Percentiles rank a stretch among this genome's conserved stretches.
These are phyloP conservation scores for Alligator mississippiensis DNA, from an alignment of 2,113 vertebrate genomes.

Conservation along the genomic window DNA sequence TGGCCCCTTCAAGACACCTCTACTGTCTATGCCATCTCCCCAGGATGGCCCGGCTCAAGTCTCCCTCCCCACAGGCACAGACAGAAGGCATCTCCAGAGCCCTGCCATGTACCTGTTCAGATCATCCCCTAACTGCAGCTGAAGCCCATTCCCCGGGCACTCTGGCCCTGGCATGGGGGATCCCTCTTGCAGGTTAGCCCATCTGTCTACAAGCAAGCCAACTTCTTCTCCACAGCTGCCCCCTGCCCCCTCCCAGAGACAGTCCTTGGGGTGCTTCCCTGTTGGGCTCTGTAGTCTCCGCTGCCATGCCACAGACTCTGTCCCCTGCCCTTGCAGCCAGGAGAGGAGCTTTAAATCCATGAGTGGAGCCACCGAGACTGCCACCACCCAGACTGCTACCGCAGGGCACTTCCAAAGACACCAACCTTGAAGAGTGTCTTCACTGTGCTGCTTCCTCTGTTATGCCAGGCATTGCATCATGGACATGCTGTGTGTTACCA, in stretches of 20 bases:
- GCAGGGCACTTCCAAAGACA: neutral
- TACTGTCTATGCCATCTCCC: neutral
- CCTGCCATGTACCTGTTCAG: neutral
- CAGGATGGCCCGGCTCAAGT: neutral
- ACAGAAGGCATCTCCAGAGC: neutral
- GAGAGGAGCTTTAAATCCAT: neutral
- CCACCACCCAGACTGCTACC: neutral
- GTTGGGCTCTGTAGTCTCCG: neutral
- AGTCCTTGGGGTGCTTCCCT: neutral
- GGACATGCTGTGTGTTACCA: neutral
- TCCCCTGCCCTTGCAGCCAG: neutral
- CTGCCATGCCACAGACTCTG: neutral
- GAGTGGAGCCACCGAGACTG: neutral
- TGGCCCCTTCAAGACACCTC: too few relatives aligned
- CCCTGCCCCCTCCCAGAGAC: neutral
- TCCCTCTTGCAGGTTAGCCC: too few relatives aligned
- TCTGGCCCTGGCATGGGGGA: too few relatives aligned
- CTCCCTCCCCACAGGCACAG: neutral
- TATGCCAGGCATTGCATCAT: neutral
- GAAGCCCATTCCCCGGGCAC: neutral
- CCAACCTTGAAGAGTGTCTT: neutral
- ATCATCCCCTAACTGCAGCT: neutral
- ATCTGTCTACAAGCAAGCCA: neutral
- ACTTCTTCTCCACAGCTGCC: neutral
- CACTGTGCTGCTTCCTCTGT: neutral